Evolutionary conservation across 92 coral and sea anemone genomes (phyloP).

Genomic region (Montipora capitata): DNA sequence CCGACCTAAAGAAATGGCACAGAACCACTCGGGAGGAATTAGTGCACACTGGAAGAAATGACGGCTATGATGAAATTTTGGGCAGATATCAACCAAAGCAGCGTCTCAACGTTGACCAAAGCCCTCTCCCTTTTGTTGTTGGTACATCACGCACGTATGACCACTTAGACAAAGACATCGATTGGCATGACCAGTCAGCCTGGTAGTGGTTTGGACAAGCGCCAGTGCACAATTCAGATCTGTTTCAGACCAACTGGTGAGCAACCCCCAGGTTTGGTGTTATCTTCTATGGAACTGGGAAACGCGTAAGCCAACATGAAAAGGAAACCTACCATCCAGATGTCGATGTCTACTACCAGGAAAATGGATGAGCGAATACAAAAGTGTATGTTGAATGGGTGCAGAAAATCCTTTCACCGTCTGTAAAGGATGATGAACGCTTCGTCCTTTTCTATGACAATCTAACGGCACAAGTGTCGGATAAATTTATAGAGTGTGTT

Average conservation of each 20-base stretch:
- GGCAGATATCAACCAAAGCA: conserved; percentile 46
- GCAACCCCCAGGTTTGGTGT: conserved; percentile 37
- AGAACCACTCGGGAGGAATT: conserved; percentile 29
- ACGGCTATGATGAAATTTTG: conserved; percentile 46
- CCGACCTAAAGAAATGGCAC: too few relatives aligned
- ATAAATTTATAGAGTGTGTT: conserved; percentile 39
- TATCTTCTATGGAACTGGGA: conserved; percentile 47
- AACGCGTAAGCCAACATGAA: conserved; percentile 55
- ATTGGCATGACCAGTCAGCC: conserved; percentile 43
- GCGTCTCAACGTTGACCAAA: conserved; percentile 61
- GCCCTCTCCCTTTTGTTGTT: conserved; percentile 60
- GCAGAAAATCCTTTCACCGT: conserved; percentile 28
- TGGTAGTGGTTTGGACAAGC: conserved; percentile 48
- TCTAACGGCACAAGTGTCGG: conserved; percentile 43
- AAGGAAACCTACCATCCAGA: conserved; percentile 46
- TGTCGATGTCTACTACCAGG: conserved; percentile 50
- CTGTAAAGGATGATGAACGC: conserved; percentile 28
- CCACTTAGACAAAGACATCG: too few relatives aligned
- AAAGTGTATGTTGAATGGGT: conserved; percentile 38
- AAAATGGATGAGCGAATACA: conserved; percentile 54
- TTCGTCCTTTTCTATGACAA: conserved; percentile 41
- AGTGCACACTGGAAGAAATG: conserved; percentile 53
- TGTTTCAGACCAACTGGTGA: conserved; percentile 57
- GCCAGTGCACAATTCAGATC: conserved; percentile 49
- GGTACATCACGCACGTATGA: conserved; percentile 28